Base-by-base conservation (phyloP, 2,113 vertebrate genomes). In the Cyphomyrus plagiostoma region DNA sequence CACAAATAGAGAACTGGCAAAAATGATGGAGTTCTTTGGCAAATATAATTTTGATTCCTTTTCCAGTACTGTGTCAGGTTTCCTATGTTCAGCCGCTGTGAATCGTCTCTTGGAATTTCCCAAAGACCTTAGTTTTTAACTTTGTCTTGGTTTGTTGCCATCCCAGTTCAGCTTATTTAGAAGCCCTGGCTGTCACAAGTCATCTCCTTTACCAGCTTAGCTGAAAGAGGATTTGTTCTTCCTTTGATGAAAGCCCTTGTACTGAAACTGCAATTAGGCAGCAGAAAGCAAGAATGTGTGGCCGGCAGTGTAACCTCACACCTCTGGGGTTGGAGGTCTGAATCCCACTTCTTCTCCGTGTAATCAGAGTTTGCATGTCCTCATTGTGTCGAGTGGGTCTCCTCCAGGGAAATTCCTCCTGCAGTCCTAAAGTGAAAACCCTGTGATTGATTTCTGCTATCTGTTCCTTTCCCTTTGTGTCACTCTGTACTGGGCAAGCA, bases 201-300 rank as follows among this genome's bases (percentile, higher is more conserved):
- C 45, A 66, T 89, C 58, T 89, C n/a, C 70, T 26, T 53, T 89
- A 58, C 45, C 83, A 86, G 11, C 35, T 84, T 53, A 58, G 89
- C 21, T 62, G 80, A 42, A 58, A n/a, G 82, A 70, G 26, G 19
- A 82, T 56, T 89, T 89, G 49, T 46, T 26, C 19, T 89, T 45
- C 19, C 77, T 82, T 82, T 82, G 30, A 42, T 82, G 77, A 82
- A 9, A 42, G 39, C 77, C 42, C 35, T 45, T 82, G 39, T 82
- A 45, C 77, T 42, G 77, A n/a, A 88, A 45, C 45, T 45, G 30
- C 39, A 88, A 42, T 39, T 45, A 82, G 19, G 62, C n/a, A 30
- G 62, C n/a, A 30, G 62, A 30, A 70, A 13, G n/a, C 62, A 30
- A 13, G 62, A 70, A 70, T 70, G 62, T 70, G 26, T 70, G 26